These are phyloP conservation scores for Nibea albiflora DNA, from an alignment of 2,113 vertebrate species.

Conservation along the genomic window DNA sequence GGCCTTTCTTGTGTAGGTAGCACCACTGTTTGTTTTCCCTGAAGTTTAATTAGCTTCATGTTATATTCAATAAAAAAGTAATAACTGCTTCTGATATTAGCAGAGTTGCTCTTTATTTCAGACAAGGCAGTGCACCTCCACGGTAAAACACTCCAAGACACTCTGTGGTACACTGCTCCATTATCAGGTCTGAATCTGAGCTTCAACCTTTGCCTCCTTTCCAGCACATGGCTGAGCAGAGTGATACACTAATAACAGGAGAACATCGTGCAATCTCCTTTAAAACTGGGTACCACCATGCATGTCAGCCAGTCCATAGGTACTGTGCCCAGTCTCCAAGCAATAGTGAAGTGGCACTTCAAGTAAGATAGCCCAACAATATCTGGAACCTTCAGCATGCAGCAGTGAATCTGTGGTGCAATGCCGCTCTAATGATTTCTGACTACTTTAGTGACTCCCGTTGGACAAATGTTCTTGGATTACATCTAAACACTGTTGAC, in stretches of 20 bases:
- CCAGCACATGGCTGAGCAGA: background rate
- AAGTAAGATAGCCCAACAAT: background rate
- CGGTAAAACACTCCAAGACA: background rate
- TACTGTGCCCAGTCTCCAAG: background rate
- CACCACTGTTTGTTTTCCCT: no score
- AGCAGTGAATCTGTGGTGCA: no score
- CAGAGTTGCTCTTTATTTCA: background rate
- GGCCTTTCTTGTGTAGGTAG: background rate
- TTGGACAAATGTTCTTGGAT: slow-evolving; percentile 1
- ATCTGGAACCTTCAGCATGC: no score
- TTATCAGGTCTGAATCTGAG: background rate
- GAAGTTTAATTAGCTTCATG: no score
- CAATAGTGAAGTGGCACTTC: background rate
- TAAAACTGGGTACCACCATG: background rate
- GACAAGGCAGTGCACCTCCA: background rate
- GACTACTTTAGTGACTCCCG: background rate
- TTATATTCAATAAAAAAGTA: background rate
- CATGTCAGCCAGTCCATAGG: no score
- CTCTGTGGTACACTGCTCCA: background rate
- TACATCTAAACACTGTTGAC: background rate
- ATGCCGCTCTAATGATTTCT: background rate
- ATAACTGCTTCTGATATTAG: background rate
- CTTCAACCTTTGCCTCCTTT: background rate
- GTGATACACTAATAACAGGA: background rate
- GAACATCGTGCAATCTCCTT: background rate